Evolutionary conservation across 2,888 invertebrate genomes (phyloP).

Genomic region (Callyntrura guangdongensis): DNA sequence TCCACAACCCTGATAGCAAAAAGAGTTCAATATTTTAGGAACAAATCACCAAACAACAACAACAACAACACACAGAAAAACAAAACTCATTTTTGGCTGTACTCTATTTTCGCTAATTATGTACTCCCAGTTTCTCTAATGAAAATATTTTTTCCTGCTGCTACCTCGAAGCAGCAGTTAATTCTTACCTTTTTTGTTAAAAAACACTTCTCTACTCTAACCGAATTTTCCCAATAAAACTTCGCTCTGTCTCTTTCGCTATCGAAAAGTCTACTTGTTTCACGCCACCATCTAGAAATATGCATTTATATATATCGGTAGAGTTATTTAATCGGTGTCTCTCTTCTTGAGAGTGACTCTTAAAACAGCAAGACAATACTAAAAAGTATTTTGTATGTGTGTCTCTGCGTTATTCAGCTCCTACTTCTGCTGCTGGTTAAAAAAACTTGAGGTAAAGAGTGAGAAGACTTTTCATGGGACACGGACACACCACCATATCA

Average conservation of each 20-base stretch:
- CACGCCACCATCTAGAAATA: not conserved
- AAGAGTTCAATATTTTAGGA: not conserved
- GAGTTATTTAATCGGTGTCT: conserved; percentile 35
- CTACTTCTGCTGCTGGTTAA: conserved; percentile 12
- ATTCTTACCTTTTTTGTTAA: conserved; percentile 1
- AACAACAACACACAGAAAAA: conserved; percentile 1
- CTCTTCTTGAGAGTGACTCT: not conserved
- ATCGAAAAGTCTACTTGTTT: not conserved
- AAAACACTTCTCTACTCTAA: not conserved
- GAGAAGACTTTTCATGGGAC: conserved; percentile 27
- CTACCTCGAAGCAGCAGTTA: not conserved
- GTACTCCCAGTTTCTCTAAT: not conserved
- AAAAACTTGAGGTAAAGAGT: conserved; percentile 56
- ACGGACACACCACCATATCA: conserved; percentile 49
- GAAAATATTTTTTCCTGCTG: not conserved
- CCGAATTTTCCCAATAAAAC: not conserved
- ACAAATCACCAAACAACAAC: not conserved
- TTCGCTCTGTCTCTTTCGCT: not conserved
- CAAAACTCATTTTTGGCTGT: not conserved
- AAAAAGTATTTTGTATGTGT: not conserved
- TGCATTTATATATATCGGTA: conserved; percentile 3
- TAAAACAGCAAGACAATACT: conserved; percentile 11
- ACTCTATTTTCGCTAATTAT: not conserved
- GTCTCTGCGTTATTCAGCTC: not conserved
- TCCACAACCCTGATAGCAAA: not conserved